Conservation (phyloP, 2,113 vertebrate genomes). For the Columbina picui region DNA sequence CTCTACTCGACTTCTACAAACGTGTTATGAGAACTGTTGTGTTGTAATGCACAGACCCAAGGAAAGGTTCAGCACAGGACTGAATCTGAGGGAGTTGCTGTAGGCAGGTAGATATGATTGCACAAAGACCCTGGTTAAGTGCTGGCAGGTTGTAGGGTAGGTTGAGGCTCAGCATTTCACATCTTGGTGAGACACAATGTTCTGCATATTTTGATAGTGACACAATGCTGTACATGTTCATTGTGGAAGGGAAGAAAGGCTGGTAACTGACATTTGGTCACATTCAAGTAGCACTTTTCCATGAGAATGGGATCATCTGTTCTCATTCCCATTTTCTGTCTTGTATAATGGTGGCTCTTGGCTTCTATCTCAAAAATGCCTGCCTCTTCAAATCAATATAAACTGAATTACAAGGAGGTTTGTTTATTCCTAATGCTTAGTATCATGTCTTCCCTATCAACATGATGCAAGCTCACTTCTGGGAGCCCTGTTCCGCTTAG, state of each 20-base stretch:
- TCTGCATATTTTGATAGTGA: not conserved
- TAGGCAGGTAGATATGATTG: not conserved
- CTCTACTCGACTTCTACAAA: not conserved
- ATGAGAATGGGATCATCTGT: not conserved
- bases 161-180: not conserved
- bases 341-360: not conserved
- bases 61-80: not conserved
- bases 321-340: not conserved
- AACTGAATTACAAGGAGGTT: not conserved
- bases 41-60: not conserved
- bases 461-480: not conserved
- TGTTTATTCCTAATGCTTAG: not conserved
- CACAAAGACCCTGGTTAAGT: not conserved
- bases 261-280: not conserved
- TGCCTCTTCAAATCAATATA: not conserved
- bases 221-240: not conserved
- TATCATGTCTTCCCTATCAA: not conserved
- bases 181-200: not conserved
- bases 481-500: not conserved
- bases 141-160: not conserved
- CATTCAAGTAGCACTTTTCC: fast-evolving
- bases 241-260: not conserved
- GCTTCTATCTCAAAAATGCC: not conserved
- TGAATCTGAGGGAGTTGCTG: not conserved
- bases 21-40: not conserved